These are phyloP conservation scores for Nephrocerus scutellatus DNA, from an alignment of 2,888 invertebrate genomes.

Conservation along the genomic window DNA sequence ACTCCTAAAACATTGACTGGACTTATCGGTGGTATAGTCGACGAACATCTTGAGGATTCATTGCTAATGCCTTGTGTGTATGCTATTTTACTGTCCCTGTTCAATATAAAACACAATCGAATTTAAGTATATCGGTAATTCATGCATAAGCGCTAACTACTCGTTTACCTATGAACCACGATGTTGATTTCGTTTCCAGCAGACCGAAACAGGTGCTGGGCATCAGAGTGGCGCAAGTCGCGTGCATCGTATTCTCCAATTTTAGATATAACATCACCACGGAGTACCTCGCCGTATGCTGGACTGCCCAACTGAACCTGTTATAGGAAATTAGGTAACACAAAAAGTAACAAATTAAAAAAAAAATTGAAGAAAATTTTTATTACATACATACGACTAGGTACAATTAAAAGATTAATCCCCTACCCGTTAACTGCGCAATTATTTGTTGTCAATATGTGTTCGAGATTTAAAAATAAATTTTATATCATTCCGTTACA, in stretches of 20 bases:
- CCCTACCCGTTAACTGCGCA: too few species aligned
- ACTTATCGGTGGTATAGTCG: slow-evolving; percentile 39
- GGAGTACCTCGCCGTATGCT: slow-evolving; percentile 73
- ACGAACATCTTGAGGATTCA: slow-evolving; percentile 50
- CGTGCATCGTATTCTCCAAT: slow-evolving; percentile 84
- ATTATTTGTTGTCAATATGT: too few species aligned
- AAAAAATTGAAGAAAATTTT: slow-evolving; percentile 1
- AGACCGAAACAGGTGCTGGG: slow-evolving; percentile 78
- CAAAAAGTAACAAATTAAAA: slow-evolving; percentile 3
- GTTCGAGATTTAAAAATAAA: too few species aligned
- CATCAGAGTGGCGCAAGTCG: slow-evolving; percentile 83
- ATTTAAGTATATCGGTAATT: not conserved
- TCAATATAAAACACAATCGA: too few species aligned
- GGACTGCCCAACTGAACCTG: slow-evolving; percentile 84
- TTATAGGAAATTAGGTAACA: slow-evolving; percentile 2
- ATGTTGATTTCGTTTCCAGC: slow-evolving; percentile 72
- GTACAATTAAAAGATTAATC: too few species aligned
- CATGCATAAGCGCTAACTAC: too few species aligned
- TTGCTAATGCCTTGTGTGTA: slow-evolving; percentile 49
- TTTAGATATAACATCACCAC: slow-evolving; percentile 86
- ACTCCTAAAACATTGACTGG: slow-evolving; percentile 23
- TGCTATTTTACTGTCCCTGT: slow-evolving; percentile 46
- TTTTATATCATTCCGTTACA: too few species aligned
- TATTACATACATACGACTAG: too few species aligned
- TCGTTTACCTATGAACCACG: slow-evolving; percentile 71